Base-by-base conservation (phyloP, 2,797 vertebrate genomes). In the Tiaroga cobitis region DNA sequence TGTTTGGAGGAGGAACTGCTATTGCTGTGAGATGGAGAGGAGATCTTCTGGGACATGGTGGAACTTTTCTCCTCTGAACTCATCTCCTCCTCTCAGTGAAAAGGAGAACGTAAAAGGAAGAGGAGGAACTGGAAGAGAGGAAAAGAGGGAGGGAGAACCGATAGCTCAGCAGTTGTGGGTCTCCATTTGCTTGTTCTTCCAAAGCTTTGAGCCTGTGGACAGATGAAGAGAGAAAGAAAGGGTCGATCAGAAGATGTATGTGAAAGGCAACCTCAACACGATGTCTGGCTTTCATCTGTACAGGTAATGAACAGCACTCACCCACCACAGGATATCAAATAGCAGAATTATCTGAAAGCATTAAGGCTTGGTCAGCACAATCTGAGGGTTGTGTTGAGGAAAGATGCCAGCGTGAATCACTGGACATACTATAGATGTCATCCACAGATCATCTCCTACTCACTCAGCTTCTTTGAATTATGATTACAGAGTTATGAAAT, bases 1-100 rank as follows among this genome's bases (percentile, higher is more conserved):
- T 97, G 96, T 93, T 98, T 99, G 84, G 97, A 99, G 10, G 97
- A 99, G 89, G 97, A 96, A 94, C 97, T 99, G 93, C 98, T 99
- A 82, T 96, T 98, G 93, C 98, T 99, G 92, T 96, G 96, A 46
- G 98, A 99, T 89, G 97, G 94, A 80, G 97, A 98, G 39, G 97
- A 94, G 93, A 97, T 94, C 92, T 97, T 99, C 91, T 97, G 97
- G 72, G 98, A 96, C 92, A 96, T 96, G 76, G 91, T 91, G 2
- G 96, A 94, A 90, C 90, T 94, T 90, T 94, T 96, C 91, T 98
- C 97, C 90, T 99, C 97, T 79, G 93, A 94, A 89, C 91, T 96
- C 98, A 98, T 99, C 88, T 88, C 81, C 21, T 85, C 87, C 77
- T 84, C 74, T 80, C 59, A 76, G 34, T 76, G 43, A 73, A 43